Evolutionary conservation across 2,113 vertebrate genomes (phyloP), one percentile per base, ranked within the genome.

Genomic region (Ctenodactylus gundi): DNA sequence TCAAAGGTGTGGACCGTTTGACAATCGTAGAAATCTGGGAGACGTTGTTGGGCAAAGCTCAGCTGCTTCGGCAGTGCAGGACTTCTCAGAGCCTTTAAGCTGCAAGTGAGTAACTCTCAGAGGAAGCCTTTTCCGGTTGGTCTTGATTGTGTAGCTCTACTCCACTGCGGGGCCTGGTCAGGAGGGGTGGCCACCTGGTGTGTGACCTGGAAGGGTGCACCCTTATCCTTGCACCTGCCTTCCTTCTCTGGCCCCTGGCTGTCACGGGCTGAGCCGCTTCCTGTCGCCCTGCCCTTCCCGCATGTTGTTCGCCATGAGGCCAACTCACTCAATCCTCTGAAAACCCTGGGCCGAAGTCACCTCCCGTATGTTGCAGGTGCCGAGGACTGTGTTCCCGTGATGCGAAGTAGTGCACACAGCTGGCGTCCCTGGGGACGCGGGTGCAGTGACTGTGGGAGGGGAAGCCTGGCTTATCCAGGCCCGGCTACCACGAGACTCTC

Each of bases 61-160:
- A 65, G 60, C 41, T 64, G 29, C 44, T 93, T 29, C 31, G 72
- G 49, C 39, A 85, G 14, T 49, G n/a, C 36, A 85, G 60, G 67
- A 67, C 57, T 90, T 95, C 53, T 75, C 83, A 82, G 91, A 86
- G 51, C 27, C 77, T 86, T 93, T 55, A 89, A 27, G 65, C 78
- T 29, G 58, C 62, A 88, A 88, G 39, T 58, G 36, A 11, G 36
- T 84, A 49, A 70, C 82, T 77, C 62, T 27, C 82, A 78, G 14
- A 92, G 10, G 68, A 95, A 86, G 27, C 41, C 27, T 72, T 75
- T 82, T 55, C 91, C 31, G 44, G 9, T 76, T 39, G 73, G 60
- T 57, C 51, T 80, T 84, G 51, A 51, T 51, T 49, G 29, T 49
- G 34, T n/a, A 34, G 23, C 34, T 46, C 29, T 15, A 39, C 44